phyloP scores from a whole-genome alignment of 92 coral and sea anemone species.

The Bergia puertoricense region DNA sequence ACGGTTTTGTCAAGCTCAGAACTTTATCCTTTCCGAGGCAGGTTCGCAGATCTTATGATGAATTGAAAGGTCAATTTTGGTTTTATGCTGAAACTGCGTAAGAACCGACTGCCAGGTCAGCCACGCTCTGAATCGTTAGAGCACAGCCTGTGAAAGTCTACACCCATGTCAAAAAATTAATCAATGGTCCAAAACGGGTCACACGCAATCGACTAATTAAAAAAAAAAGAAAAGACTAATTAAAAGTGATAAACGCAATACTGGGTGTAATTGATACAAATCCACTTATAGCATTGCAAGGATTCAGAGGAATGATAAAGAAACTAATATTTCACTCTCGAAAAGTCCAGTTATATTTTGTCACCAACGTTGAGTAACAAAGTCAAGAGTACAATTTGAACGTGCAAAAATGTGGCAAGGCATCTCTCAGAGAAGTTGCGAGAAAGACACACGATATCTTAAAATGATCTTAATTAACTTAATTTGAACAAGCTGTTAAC shows the following conservation, averaged over 20 bases:
- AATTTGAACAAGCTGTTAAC: background rate
- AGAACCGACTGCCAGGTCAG: slow-evolving; percentile 11
- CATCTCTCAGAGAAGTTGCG: background rate
- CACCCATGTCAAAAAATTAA: background rate
- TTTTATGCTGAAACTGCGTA: slow-evolving; percentile 14
- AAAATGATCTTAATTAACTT: background rate
- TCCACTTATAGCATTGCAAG: background rate
- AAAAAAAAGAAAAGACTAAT: background rate
- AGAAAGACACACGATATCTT: background rate
- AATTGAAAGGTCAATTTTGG: background rate
- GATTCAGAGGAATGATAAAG: background rate
- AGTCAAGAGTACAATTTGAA: background rate
- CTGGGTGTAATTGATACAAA: slow-evolving; percentile 7
- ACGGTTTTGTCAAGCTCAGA: background rate
- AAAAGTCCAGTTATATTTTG: background rate
- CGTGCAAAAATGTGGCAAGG: background rate
- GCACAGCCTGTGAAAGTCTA: background rate
- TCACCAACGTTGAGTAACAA: background rate
- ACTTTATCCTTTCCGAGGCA: background rate
- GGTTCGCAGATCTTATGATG: background rate
- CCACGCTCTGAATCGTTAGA: background rate
- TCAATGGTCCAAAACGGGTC: background rate
- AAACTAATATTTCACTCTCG: background rate
- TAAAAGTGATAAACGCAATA: background rate
- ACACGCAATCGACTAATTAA: background rate